Evolutionary conservation across 2,113 vertebrate genomes (phyloP).

Genomic region (Istiophorus platypterus): DNA sequence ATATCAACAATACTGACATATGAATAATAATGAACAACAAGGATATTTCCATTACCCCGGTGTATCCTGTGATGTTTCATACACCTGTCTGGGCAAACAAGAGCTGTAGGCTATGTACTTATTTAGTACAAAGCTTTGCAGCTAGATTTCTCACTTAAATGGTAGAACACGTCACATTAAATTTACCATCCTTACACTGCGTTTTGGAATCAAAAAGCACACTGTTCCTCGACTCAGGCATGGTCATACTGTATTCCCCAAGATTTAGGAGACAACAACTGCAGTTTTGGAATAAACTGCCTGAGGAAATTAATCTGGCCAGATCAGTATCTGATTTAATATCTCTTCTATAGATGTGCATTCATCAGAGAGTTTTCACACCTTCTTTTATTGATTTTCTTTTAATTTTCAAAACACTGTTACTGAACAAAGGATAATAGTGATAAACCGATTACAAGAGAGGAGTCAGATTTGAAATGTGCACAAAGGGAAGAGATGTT

Average conservation of each 20-base stretch:
- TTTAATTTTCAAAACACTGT: not conserved
- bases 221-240: not conserved
- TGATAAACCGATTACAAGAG: slow-evolving; percentile 15
- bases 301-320: not conserved
- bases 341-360: not conserved
- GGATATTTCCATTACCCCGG: not conserved
- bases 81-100: not conserved
- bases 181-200: not conserved
- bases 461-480: not conserved
- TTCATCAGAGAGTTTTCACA: not conserved
- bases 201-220: not conserved
- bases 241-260: not conserved
- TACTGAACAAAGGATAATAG: not conserved
- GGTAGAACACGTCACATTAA: not conserved
- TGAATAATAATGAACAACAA: not conserved
- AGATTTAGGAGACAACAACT: not conserved
- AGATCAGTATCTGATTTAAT: slow-evolving; percentile 1
- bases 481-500: not conserved
- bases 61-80: too few species aligned
- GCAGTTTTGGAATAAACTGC: not conserved
- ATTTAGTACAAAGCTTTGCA: not conserved
- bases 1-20: not conserved
- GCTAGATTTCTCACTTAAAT: not conserved
- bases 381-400: slow-evolving; percentile 16
- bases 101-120: not conserved